Conservation (phyloP, 1,140 invertebrate species). For the Papilio polytes region DNA sequence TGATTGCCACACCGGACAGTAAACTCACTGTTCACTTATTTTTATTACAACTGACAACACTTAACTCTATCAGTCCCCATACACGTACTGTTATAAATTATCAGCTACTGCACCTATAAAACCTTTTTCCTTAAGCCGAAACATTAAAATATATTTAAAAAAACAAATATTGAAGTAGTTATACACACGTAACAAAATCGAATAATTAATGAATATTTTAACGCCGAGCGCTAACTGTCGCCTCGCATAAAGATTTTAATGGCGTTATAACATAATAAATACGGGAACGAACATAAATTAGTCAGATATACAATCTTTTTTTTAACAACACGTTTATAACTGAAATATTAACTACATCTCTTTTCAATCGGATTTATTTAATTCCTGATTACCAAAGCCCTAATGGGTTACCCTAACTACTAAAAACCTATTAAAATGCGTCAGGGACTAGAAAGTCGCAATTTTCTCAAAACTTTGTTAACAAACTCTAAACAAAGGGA, state of each 20-base stretch:
- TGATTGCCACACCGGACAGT: constrained; percentile 42
- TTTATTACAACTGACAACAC: constrained; percentile 45
- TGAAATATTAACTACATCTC: neutral
- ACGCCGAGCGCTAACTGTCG: constrained; percentile 13
- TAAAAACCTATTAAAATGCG: too few species aligned
- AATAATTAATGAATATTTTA: constrained; percentile 42
- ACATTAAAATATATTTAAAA: constrained; percentile 40
- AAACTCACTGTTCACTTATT: constrained; percentile 49
- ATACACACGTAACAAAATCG: constrained; percentile 14
- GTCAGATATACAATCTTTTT: constrained; percentile 28
- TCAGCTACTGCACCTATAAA: constrained; percentile 44
- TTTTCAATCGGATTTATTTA: neutral
- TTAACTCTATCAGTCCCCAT: constrained; percentile 47
- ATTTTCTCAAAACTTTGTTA: too few species aligned
- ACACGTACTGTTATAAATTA: constrained; percentile 49
- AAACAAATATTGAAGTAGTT: constrained; percentile 32
- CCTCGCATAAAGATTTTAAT: constrained; percentile 27
- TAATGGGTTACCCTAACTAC: too few species aligned
- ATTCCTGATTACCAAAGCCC: neutral
- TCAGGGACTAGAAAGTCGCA: too few species aligned
- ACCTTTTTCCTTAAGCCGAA: constrained; percentile 45
- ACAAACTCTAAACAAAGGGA: too few species aligned
- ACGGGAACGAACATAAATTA: constrained; percentile 30
- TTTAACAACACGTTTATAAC: constrained; percentile 1
- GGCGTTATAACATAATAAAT: constrained; percentile 32